Evolutionary conservation across 2,113 vertebrate species (phyloP), one percentile per base, ranked within the genome.

Genomic region (Hymenochirus boettgeri): DNA sequence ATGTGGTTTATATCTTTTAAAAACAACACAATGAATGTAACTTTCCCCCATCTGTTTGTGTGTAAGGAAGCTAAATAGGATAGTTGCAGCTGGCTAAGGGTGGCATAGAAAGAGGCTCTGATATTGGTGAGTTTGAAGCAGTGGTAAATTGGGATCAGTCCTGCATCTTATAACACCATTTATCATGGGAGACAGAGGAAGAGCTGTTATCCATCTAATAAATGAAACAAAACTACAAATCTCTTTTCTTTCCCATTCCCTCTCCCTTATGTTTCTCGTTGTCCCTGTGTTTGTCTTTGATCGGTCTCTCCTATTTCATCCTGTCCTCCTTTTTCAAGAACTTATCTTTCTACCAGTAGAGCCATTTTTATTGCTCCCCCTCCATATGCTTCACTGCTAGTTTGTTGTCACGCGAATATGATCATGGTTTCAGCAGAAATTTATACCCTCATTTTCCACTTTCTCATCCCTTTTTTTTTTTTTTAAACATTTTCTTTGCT

Each of bases 141-240:
- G 25, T 57, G 35, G 52, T 37, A 55, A 64, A 55, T 55, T 65
- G 39, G 37, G 37, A 65, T 65, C 45, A 51, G 45, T 50, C 29
- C 39, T 37, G 56, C 50, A 17, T 21, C 23, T 18, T 42, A 65
- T 57, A 39, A 35, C 17, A 35, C 52, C 51, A 64, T 65, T 57
- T 57, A 57, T 65, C 62, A 56, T 17, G 15, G 19, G 18, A 57
- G 54, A 65, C 54, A 57, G 19, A 57, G 26, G 25, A 65, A 37
- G 42, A 33, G 47, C 55, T 19, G 54, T 57, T 65, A 65, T 57
- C 63, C 63, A 65, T 57, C 54, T 65, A 65, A 65, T 47, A 65
- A 65, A 65, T 65, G 54, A 37, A 65, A 48, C 54, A 65, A 57
- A 9, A 50, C 37, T 21, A 65, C 27, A 65, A 57, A 50, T 33